Evolutionary conservation across 2,797 vertebrate species (phyloP), one percentile per base, ranked within the genome.

Genomic region (Rallus crepitans): DNA sequence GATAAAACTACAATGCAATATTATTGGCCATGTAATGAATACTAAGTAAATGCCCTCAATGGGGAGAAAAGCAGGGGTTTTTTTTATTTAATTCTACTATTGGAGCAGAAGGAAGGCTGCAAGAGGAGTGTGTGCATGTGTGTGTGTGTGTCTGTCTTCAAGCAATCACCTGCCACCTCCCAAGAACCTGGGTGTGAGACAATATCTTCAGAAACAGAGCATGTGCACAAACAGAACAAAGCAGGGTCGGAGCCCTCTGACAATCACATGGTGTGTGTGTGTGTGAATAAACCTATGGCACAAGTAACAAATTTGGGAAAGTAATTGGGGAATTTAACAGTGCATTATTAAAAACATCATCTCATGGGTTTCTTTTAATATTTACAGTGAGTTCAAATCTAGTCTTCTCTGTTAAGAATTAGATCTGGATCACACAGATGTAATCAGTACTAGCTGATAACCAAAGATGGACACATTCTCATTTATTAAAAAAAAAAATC

Each of bases 111-210:
- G 20, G 42, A 35, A 14, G 4, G 7, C 33, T 52, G 61, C 52
- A 59, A 23, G 31, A 83, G 31, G 31, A 70, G 18, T 17, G 42
- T 45, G 42, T 19, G 42, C 15, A 17, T 42, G 40, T 42, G 12
- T 50, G 7, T n/a, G 13, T 60, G 35, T 33, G 12, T 50, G 7
- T n/a, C 14, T 60, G 35, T 37, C 25, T 47, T 39, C 50, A 47
- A 47, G 25, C 24, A 40, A 18, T 18, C 39, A 55, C 12, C 14
- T 48, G 10, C 10, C 15, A 31, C 23, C 30, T 81, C n/a, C n/a
- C 1, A 1, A 28, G 35, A 45, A 15, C 20, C 18, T 0, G 0
- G 7, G 7, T 63, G 40, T 30, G 21, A 89, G 48, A 39, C 56
- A 14, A 2, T 27, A 20, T 13, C 42, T 60, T 53, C 63, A 71